Percentiles rank a stretch among this genome's conserved stretches.
Evolutionary conservation across 2,888 invertebrate species (phyloP).

Genomic region (Caenorhabditis zanzibari): DNA sequence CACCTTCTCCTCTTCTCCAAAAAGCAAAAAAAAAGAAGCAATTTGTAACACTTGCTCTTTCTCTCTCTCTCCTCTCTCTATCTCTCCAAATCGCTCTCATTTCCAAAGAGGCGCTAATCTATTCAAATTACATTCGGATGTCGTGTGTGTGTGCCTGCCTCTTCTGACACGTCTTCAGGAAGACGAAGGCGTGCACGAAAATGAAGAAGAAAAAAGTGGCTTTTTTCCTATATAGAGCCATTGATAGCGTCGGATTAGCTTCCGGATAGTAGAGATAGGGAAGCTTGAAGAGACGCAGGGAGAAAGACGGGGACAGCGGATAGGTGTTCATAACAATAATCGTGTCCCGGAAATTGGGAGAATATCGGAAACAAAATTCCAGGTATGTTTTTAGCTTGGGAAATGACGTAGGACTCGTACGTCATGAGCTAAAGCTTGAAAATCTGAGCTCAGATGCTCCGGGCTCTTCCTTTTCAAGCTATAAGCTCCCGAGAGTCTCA

Average conservation of each 20-base stretch:
- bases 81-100: constrained; percentile 19
- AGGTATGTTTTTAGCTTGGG: no score
- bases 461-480: no score
- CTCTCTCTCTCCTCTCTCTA: constrained; percentile 1
- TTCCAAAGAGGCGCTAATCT: constrained; percentile 53
- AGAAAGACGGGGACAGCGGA: not conserved
- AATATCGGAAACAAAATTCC: no score
- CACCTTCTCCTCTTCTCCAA: not conserved
- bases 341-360: constrained; percentile 4
- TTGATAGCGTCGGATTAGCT: constrained; percentile 2
- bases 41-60: constrained; percentile 43
- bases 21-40: constrained; percentile 9
- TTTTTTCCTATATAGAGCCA: not conserved
- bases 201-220: not conserved
- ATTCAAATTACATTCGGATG: constrained; percentile 70
- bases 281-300: not conserved
- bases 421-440: not conserved
- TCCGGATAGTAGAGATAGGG: constrained; percentile 2
- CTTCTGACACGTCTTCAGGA: constrained; percentile 22
- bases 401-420: no score
- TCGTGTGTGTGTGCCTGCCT: constrained; percentile 5
- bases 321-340: constrained; percentile 7
- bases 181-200: not conserved
- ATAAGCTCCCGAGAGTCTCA: no score
- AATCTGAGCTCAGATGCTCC: not conserved